phyloP scores from a whole-genome alignment of 2,113 vertebrate species.

The Bucco capensis region DNA sequence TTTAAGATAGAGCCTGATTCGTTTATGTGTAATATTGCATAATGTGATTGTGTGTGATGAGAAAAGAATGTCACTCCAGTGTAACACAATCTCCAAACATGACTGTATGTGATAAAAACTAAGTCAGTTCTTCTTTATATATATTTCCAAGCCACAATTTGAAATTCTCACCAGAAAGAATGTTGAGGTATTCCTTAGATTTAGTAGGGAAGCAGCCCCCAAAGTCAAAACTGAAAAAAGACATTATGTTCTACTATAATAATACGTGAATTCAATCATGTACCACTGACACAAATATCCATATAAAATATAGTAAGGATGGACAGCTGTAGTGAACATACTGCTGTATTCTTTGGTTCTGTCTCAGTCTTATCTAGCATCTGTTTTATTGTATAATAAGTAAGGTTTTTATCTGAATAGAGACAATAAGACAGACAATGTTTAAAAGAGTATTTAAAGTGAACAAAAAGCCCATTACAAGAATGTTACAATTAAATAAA shows the following conservation, averaged over 20 bases:
- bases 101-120: not conserved
- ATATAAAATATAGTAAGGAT: not conserved
- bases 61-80: not conserved
- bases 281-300: not conserved
- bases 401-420: too few relatives aligned
- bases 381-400: not conserved
- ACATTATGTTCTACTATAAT: accelerated
- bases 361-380: not conserved
- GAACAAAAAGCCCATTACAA: not conserved
- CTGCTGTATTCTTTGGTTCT: not conserved
- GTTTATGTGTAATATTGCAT: not conserved
- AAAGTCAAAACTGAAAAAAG: not conserved
- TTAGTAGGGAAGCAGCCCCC: not conserved
- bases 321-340: accelerated
- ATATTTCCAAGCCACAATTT: not conserved
- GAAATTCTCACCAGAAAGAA: not conserved
- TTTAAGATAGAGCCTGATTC: not conserved
- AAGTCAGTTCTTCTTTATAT: not conserved
- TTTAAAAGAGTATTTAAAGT: not conserved
- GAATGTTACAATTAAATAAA: not conserved
- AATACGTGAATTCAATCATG: not conserved
- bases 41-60: not conserved
- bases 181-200: not conserved
- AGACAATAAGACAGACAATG: not conserved
- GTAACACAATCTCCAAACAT: not conserved